These are phyloP conservation scores for Anneissia japonica DNA, from an alignment of 35 echinoderm and acorn worm species.

Conservation along the genomic window DNA sequence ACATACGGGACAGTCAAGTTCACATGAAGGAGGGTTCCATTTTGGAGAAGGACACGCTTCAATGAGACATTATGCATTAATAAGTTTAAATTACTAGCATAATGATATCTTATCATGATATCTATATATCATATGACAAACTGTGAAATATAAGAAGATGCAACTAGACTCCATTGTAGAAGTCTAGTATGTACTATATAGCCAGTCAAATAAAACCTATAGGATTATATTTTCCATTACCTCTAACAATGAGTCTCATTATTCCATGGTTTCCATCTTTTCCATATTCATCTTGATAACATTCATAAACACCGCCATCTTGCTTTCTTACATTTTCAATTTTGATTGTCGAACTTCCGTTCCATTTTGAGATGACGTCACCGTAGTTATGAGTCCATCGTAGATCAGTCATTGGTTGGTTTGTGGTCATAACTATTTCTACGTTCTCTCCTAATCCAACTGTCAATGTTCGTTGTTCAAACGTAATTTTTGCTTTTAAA, in stretches of 20 bases:
- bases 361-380: background rate
- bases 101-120: too few species aligned
- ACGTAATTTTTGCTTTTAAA: background rate
- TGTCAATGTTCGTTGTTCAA: background rate
- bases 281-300: slow-evolving; percentile 3
- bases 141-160: too few species aligned
- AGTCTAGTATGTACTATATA: too few species aligned
- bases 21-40: slow-evolving; percentile 36
- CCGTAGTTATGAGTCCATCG: slow-evolving; percentile 40
- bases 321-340: slow-evolving; percentile 10
- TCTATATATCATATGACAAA: too few species aligned
- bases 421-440: background rate
- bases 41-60: slow-evolving; percentile 30
- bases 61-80: too few species aligned
- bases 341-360: background rate
- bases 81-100: too few species aligned
- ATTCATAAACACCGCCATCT: slow-evolving; percentile 66
- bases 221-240: too few species aligned
- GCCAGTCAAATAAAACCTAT: too few species aligned
- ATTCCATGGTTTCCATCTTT: slow-evolving; percentile 16
- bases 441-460: background rate
- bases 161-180: too few species aligned
- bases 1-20: slow-evolving; percentile 35
- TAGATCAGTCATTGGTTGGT: background rate
- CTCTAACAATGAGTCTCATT: slow-evolving; percentile 51